Conservation (phyloP, 2,797 vertebrate species). For the Anabas testudineus region DNA sequence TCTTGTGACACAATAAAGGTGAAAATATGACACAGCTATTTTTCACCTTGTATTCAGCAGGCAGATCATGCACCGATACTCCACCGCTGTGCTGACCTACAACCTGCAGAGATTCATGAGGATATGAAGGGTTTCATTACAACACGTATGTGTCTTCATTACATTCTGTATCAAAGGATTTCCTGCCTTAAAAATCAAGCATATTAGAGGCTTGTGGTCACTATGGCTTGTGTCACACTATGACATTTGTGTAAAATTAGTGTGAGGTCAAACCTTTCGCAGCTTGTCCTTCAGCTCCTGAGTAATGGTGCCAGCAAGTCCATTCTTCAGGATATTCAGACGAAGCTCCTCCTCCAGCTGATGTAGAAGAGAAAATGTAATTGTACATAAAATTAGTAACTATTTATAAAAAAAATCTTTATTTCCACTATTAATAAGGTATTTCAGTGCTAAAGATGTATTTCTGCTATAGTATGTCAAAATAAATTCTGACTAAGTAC, state of each 20-base stretch:
- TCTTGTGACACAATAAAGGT: not conserved
- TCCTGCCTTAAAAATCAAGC: not conserved
- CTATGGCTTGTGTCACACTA: too few species aligned
- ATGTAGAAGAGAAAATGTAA: slow-evolving; percentile 3
- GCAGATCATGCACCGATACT: slow-evolving; percentile 85
- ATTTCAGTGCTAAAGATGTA: not conserved
- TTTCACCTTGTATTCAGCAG: slow-evolving; percentile 89
- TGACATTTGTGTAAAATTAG: not conserved
- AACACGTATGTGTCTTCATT: not conserved
- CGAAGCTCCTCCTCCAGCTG: slow-evolving; percentile 88
- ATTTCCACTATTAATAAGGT: not conserved
- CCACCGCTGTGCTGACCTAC: slow-evolving; percentile 81
- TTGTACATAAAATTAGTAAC: not conserved
- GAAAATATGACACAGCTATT: not conserved
- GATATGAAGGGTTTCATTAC: not conserved
- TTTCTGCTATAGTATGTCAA: not conserved
- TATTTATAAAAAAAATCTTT: not conserved
- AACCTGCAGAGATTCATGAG: slow-evolving; percentile 72
- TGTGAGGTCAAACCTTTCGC: slow-evolving; percentile 80
- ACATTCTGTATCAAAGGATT: not conserved
- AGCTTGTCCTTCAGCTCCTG: slow-evolving; percentile 88
- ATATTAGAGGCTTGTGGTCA: not conserved
- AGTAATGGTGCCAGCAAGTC: slow-evolving; percentile 84
- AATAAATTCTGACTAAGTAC: not conserved
- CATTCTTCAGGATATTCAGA: slow-evolving; percentile 84